Base-by-base conservation (phyloP, 2,113 vertebrate species). In the Rhynchomys soricoides region DNA sequence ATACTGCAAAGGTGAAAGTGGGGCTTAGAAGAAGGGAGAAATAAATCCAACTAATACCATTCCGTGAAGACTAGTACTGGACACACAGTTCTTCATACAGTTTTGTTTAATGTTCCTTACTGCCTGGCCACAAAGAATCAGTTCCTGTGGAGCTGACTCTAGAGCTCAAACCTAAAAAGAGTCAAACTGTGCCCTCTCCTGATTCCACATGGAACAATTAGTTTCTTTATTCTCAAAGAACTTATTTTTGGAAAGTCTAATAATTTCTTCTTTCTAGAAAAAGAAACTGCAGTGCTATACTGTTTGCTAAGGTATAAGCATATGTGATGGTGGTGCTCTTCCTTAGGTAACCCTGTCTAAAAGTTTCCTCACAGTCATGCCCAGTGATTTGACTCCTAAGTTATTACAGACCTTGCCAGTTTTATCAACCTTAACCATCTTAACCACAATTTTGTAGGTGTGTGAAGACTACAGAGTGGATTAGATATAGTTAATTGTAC, bases 171-270 rank as follows among this genome's bases (percentile, higher is more conserved):
- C 22, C 5, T 77, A 16, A 86, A 1, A 26, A 10, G 19, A 66
- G 10, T 57, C 50, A 45, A 74, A 29, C 1, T 21, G 6, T 0
- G 62, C 45, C 0, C 0, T 74, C 43, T 5, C 57, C 43, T 50
- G 26, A 48, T 3, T 45, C 9, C 5, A n/a, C 55, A 16, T 34
- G 22, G 1, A 6, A 13, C 24, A 11, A 29, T 16, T n/a, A 59
- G 40, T 22, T 13, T 79, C 4, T n/a, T 29, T 55, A 59, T 40
- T 26, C 17, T 85, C 3, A 34, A 11, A 71, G 5, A 85, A 52
- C n/a, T 91, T 87, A 57, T 3, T 1, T 81, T 11, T 21, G 0
- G 5, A 31, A 75, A 22, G 64, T 52, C 62, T 21, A 34, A 5
- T 48, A 16, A 0, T 68, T 71, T 62, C 59, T 85, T 29, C 26